These are phyloP conservation scores for Perca flavescens DNA, from an alignment of 2,113 vertebrate genomes.

Conservation along the genomic window DNA sequence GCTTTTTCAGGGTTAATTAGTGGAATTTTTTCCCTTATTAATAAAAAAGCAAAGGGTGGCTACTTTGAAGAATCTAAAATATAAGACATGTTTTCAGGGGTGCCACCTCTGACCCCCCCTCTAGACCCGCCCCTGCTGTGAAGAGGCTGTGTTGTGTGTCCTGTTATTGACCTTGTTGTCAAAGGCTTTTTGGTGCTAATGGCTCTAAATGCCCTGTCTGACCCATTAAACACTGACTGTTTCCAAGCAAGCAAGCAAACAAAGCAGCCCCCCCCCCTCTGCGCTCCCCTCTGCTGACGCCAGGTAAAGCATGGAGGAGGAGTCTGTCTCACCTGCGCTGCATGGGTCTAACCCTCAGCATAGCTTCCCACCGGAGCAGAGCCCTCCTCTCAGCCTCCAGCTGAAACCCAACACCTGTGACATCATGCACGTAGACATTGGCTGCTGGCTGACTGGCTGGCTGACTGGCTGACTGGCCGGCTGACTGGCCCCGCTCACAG, in stretches of 20 bases:
- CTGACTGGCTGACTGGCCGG: not conserved
- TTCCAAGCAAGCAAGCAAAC: not conserved
- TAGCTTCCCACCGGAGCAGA: slow-evolving; percentile 46
- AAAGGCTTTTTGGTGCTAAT: not conserved
- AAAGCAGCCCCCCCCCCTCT: not conserved
- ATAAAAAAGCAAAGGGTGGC: too few species aligned
- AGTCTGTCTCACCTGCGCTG: slow-evolving; percentile 65
- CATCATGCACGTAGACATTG: slow-evolving; percentile 62
- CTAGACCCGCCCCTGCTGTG: too few species aligned
- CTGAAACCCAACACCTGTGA: slow-evolving; percentile 82
- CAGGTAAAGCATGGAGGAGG: slow-evolving; percentile 36
- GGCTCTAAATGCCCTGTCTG: not conserved
- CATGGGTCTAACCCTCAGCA: slow-evolving; percentile 7
- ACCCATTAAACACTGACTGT: not conserved
- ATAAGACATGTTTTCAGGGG: too few species aligned
- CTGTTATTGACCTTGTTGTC: not conserved
- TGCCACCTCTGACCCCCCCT: too few species aligned
- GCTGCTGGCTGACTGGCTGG: slow-evolving; percentile 30
- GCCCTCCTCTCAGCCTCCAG: slow-evolving; percentile 44
- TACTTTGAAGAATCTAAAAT: too few species aligned
- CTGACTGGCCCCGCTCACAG: slow-evolving; percentile 50
- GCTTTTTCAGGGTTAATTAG: too few species aligned
- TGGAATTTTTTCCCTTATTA: too few species aligned
- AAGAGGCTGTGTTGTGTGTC: not conserved
- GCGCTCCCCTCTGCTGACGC: not conserved